A percentile compares a stretch with the other conserved stretches of the same genome.
Evolutionary conservation across 2,113 vertebrate genomes (phyloP).

Genomic region (Rafetus swinhoei): DNA sequence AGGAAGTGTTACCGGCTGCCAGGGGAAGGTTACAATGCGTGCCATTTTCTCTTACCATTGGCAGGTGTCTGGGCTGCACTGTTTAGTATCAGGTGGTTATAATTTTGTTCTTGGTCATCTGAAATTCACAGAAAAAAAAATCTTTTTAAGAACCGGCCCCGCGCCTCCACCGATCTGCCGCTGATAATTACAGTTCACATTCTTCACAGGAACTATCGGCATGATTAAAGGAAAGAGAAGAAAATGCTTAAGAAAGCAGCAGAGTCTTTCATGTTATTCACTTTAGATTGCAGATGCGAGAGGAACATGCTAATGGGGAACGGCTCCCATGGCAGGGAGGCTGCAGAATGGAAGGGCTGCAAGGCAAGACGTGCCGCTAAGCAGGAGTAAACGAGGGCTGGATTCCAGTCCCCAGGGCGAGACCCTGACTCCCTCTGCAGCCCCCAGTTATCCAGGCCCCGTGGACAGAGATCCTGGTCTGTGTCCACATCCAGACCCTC

Average conservation of each 20-base stretch:
- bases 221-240: slow-evolving; percentile 63
- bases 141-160: slow-evolving; percentile 64
- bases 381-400: neutral
- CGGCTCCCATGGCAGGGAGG: slow-evolving; percentile 44
- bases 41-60: slow-evolving; percentile 89
- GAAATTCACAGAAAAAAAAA: slow-evolving; percentile 81
- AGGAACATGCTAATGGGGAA: slow-evolving; percentile 40
- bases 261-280: slow-evolving; percentile 54
- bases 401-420: neutral
- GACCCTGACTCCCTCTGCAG: rapidly evolving
- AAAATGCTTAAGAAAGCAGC: slow-evolving; percentile 72
- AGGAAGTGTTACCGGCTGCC: slow-evolving; percentile 36
- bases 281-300: slow-evolving; percentile 62
- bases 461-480: neutral
- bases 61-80: slow-evolving; percentile 94
- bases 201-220: slow-evolving; percentile 65
- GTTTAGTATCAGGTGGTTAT: slow-evolving; percentile 94
- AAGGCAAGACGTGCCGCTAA: slow-evolving; percentile 7
- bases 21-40: slow-evolving; percentile 67
- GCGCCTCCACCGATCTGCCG: slow-evolving; percentile 40
- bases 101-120: slow-evolving; percentile 95
- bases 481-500: neutral
- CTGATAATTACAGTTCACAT: slow-evolving; percentile 74
- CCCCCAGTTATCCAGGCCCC: neutral
- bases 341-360: slow-evolving; percentile 24